These are phyloP conservation scores for Augochlorella aurata DNA, from an alignment of 2,888 invertebrate species.

Conservation along the genomic window DNA sequence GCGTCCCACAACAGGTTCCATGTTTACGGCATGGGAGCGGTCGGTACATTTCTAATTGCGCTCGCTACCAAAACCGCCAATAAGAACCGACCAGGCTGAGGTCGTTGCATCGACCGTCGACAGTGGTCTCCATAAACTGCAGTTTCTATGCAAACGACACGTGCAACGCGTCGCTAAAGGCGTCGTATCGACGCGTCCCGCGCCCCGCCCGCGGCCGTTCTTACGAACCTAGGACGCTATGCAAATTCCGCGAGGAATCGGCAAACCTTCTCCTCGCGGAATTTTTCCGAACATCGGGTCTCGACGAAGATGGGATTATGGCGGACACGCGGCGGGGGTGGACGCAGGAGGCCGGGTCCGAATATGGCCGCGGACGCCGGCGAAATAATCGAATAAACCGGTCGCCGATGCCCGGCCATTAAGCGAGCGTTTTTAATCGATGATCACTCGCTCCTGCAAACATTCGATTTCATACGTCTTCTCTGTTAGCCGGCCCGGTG, in stretches of 20 bases:
- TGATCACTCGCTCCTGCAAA: background rate
- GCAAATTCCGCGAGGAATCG: constrained; percentile 31
- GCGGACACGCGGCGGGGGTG: background rate
- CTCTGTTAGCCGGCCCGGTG: background rate
- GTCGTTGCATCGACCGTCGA: constrained; percentile 34
- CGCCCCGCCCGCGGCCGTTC: constrained; percentile 21
- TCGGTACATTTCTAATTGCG: constrained; percentile 72
- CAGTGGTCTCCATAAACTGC: constrained; percentile 49
- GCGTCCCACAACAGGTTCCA: constrained; percentile 59
- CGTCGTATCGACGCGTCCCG: constrained; percentile 42
- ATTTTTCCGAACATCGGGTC: background rate
- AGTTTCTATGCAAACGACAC: constrained; percentile 67
- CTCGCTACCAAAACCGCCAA: constrained; percentile 62
- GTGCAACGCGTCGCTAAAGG: constrained; percentile 56
- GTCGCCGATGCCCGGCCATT: constrained; percentile 12
- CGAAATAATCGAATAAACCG: constrained; percentile 33
- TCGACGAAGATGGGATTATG: constrained; percentile 3
- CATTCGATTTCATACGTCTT: background rate
- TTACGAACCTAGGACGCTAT: constrained; percentile 26
- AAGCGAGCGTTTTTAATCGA: constrained; percentile 15
- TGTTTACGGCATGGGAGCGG: constrained; percentile 68
- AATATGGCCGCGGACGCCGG: constrained; percentile 9
- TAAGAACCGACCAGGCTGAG: constrained; percentile 28
- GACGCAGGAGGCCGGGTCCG: too few relatives aligned
- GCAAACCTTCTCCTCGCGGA: too few relatives aligned